Evolutionary conservation across 2,797 vertebrate species (phyloP), one percentile per base, ranked within the genome.

Genomic region (Chrysolophus pictus): DNA sequence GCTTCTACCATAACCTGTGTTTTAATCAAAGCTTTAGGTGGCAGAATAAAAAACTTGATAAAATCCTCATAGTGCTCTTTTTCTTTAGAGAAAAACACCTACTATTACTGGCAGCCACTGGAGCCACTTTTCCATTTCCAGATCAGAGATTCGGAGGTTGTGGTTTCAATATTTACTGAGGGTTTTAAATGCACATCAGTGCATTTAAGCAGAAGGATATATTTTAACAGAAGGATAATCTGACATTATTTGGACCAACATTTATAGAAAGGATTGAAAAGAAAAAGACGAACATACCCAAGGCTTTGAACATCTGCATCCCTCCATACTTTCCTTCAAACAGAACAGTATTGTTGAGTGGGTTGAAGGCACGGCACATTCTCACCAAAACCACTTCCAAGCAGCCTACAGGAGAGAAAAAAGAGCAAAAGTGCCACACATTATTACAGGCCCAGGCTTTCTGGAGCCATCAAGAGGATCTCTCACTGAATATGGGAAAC

Each of bases 321-420:
- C 99, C 99, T 96, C 99, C 99, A 84, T 99, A 99, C 97, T 99
- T 99, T 94, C 99, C 99, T 98, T 99, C 99, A 97, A 99, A 99
- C 94, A 99, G 98, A 97, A 99, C 99, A 60, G 99, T 99, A 98
- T 99, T 99, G 98, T 99, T 99, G 96, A 99, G 98, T 91, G 99
- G 99, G 95, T 99, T 99, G 98, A 99, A 99, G 84, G 99, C 99
- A 98, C 99, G 98, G 95, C 99, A 99, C 99, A 99, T 99, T 98
- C 99, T 98, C 94, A 99, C 99, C 97, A 99, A 98, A 94, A 99
- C 99, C 84, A 99, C 99, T 98, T 99, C 99, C 97, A 99, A 98
- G 97, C 99, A 99, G 95, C 99, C 99, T 99, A 80, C 63, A 53
- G 94, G 72, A 78, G 90, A 84, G 14, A 11, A 86, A 84, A 87